Evolutionary conservation across 2,888 invertebrate species (phyloP).

Genomic region (Phaonia tiefii): DNA sequence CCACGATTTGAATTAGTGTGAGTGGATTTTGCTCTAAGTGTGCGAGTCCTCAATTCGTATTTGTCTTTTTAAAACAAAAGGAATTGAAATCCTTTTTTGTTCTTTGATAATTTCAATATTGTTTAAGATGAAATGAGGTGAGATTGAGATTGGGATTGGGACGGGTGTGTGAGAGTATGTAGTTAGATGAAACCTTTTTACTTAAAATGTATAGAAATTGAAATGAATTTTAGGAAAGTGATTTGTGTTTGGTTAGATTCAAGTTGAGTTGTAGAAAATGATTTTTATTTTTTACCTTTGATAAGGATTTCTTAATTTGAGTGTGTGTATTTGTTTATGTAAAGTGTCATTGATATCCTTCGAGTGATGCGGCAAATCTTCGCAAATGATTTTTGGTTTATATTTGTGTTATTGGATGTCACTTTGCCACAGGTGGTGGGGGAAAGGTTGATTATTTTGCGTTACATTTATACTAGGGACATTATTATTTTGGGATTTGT

Average conservation of each 20-base stretch:
- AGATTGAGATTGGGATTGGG: slow-evolving; percentile 5
- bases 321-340: neutral
- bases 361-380: slow-evolving; percentile 30
- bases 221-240: slow-evolving; percentile 54
- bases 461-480: slow-evolving; percentile 41
- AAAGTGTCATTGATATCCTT: slow-evolving; percentile 6
- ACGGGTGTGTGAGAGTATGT: neutral
- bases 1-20: neutral
- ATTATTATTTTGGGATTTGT: slow-evolving; percentile 48
- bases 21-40: neutral
- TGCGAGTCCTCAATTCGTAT: neutral
- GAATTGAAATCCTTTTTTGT: slow-evolving; percentile 60
- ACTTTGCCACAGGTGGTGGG: neutral
- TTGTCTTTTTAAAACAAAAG: slow-evolving; percentile 46
- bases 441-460: slow-evolving; percentile 13
- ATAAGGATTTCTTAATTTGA: slow-evolving; percentile 31
- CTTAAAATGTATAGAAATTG: slow-evolving; percentile 53
- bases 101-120: slow-evolving; percentile 52
- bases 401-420: neutral
- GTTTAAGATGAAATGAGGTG: neutral
- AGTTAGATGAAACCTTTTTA: slow-evolving; percentile 51
- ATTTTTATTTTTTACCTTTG: slow-evolving; percentile 27
- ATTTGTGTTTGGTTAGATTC: slow-evolving; percentile 25
- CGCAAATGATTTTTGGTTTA: slow-evolving; percentile 6
- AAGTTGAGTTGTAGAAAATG: slow-evolving; percentile 21